Evolutionary conservation across 2,113 vertebrate genomes (phyloP), one percentile per base, ranked within the genome.

Genomic region (Henicopernis longicauda): DNA sequence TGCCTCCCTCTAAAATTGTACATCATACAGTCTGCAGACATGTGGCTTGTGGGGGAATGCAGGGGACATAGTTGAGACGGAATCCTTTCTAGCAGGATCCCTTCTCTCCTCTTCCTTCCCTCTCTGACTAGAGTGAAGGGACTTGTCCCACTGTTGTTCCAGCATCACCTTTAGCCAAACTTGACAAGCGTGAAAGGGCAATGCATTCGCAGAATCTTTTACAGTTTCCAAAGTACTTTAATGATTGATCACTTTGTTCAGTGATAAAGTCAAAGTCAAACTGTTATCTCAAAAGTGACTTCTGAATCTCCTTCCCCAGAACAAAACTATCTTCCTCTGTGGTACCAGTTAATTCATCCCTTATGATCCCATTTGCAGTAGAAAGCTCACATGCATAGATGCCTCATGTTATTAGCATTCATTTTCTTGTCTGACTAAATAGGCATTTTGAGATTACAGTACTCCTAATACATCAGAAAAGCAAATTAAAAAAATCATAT

Each of bases 341-440:
- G 42, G 74, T 85, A 67, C 38, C 29, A 70, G 42, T 90, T 82
- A 93, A 94, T 93, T 72, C 57, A 94, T 57, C 79, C 85, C 71
- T 82, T 76, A 55, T 38, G 31, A 87, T 45, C 22, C 14, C n/a
- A 91, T 81, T 83, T 95, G 32, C 74, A 87, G 52, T 18, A 92
- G 36, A 55, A 85, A 89, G 19, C 47, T 92, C 65, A 81, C 42
- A 65, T 40, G 2, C 52, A 77, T 6, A 91, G 49, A 90, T 38
- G n/a, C 12, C 52, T 85, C 42, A 38, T 32, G 27, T 66, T 82
- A 93, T 55, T 93, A 92, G 71, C 61, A 95, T 94, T 71, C 29
- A 76, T 97, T 85, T 96, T 62, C 67, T 96, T 88, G 58, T 79
- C 44, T 93, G 58, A 95, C 73, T 96, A 92, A 96, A 96, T 54